Evolutionary conservation across 2,888 invertebrate genomes (phyloP), one percentile per base, ranked within the genome.

Genomic region (Criorhina ranunculi): DNA sequence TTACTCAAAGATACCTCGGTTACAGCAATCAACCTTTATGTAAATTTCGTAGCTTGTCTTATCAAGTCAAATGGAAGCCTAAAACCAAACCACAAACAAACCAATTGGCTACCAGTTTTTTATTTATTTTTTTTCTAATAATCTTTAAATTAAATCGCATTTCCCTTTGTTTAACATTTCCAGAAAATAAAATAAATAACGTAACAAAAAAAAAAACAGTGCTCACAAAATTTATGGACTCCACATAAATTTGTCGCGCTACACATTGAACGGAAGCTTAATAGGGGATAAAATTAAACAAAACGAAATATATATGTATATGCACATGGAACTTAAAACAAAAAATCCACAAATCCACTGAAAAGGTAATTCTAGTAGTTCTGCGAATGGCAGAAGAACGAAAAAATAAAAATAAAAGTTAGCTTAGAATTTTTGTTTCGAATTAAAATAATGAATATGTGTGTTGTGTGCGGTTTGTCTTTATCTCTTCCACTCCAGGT

Each of bases 401-500:
- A 19, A 24, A 53, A 24, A 37, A 64, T 42, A 35, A 62, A 29
- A n/a, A n/a, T n/a, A n/a, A n/a, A 64, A 29, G 24, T 42, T 19
- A n/a, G 42, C 51, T 44, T 73, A 37, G 62, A 64, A 72, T 72
- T 73, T 73, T 35, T 55, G 19, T 53, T 64, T 55, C n/a, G 29
- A 49, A 55, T 67, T 67, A 31, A 59, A 76, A 76, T 57, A 67
- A 76, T n/a, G 19, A 35, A 37, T 24, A 7, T 57, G 29, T 29
- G 44, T 55, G 53, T 35, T 64, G 44, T 44, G 12, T 31, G 40
- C 40, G 66, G 66, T 66, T 57, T 17, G 31, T 66, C 24, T 66
- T 66, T 76, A 76, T 76, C 76, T 76, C 49, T 37, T 51, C 72
- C 8, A 78, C 78, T 78, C 78, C 73, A 78, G 72, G 60, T 66